Evolutionary conservation across 2,113 vertebrate genomes (phyloP).

Genomic region (Barnardius zonarius): DNA sequence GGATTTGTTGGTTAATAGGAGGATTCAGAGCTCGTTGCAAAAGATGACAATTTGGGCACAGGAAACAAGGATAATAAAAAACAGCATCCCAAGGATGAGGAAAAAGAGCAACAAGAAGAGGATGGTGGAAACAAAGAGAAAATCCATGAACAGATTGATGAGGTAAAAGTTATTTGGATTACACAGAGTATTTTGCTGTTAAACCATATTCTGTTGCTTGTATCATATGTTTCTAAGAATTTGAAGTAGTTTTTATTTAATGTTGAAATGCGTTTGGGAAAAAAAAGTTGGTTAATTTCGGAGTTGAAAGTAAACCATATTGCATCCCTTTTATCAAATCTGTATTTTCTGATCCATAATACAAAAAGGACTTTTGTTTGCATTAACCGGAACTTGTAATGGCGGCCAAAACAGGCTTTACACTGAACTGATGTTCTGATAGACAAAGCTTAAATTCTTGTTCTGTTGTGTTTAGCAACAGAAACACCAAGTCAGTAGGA

Average conservation of each 20-base stretch:
- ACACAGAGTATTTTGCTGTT: background rate
- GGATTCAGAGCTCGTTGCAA: slow-evolving; percentile 90
- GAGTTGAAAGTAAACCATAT: background rate
- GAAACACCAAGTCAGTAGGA: background rate
- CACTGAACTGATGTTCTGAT: background rate
- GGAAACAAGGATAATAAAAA: slow-evolving; percentile 84
- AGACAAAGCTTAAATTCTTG: background rate
- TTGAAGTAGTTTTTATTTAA: background rate
- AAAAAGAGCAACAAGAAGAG: slow-evolving; percentile 58
- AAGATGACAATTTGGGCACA: slow-evolving; percentile 85
- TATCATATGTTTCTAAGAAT: background rate
- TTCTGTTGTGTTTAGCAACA: background rate
- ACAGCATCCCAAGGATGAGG: slow-evolving; percentile 74
- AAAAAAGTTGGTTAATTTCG: background rate
- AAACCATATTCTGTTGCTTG: background rate
- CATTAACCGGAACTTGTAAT: background rate
- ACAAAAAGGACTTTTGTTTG: background rate
- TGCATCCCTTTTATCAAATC: background rate
- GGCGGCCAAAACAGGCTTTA: background rate
- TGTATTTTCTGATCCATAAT: background rate
- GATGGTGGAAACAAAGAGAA: slow-evolving; percentile 76
- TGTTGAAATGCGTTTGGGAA: background rate
- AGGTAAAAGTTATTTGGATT: slow-evolving; percentile 75
- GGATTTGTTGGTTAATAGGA: slow-evolving; percentile 71
- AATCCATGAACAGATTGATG: slow-evolving; percentile 91